Conservation (phyloP, 2,113 vertebrate genomes). For the Nycticorax nycticorax region DNA sequence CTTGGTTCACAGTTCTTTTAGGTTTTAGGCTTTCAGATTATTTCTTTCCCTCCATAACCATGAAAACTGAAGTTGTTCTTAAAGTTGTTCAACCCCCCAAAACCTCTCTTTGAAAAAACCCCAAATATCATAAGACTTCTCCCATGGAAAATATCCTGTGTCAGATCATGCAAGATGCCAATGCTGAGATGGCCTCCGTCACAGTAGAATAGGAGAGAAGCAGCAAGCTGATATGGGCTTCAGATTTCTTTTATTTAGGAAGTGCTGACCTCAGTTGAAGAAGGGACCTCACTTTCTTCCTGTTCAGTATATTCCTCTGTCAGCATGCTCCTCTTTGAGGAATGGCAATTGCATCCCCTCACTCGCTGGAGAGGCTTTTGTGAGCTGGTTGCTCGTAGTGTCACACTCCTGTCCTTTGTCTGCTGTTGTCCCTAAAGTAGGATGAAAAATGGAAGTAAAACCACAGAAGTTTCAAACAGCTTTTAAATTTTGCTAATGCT, state of each 20-base stretch:
- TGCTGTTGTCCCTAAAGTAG: not conserved
- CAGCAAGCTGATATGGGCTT: not conserved
- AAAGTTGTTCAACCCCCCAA: not conserved
- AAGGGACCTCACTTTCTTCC: not conserved
- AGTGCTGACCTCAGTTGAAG: not conserved
- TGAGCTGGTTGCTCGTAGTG: not conserved
- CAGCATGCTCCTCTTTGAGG: not conserved
- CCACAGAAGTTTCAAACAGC: not conserved
- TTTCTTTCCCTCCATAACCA: not conserved
- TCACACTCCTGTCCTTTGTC: not conserved
- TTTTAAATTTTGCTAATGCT: not conserved
- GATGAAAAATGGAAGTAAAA: not conserved
- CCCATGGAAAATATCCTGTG: not conserved
- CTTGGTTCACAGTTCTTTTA: not conserved
- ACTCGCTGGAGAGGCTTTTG: not conserved
- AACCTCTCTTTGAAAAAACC: not conserved
- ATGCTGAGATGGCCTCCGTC: not conserved
- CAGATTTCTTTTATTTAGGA: not conserved
- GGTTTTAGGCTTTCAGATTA: not conserved
- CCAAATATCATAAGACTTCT: not conserved
- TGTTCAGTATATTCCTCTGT: not conserved
- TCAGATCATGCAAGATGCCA: not conserved
- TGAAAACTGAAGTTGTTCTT: not conserved
- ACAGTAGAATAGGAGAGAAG: not conserved
- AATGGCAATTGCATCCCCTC: not conserved